Percentiles rank a stretch among this genome's conserved stretches.
Evolutionary conservation across 2,888 invertebrate species (phyloP).

Genomic region (Epinotia demarniana): DNA sequence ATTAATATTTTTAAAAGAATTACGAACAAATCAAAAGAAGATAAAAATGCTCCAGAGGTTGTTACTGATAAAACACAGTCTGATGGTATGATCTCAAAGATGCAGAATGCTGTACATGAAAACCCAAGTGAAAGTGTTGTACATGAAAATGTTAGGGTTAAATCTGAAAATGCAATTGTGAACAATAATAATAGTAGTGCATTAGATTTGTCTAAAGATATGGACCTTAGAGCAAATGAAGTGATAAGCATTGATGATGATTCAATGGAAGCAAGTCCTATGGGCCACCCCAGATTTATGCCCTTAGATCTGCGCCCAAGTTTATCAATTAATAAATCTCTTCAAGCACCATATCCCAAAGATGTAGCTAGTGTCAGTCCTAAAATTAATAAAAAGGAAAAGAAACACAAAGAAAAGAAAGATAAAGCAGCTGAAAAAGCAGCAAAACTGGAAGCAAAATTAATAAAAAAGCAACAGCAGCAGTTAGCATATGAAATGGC

Average conservation of each 20-base stretch:
- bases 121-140: constrained; percentile 63
- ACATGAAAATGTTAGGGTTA: constrained; percentile 66
- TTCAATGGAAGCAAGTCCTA: constrained; percentile 69
- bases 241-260: constrained; percentile 81
- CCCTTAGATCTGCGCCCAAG: constrained; percentile 64
- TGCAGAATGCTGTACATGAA: constrained; percentile 70
- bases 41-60: constrained; percentile 78
- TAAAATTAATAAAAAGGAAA: constrained; percentile 84
- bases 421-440: constrained; percentile 66
- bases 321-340: constrained; percentile 76
- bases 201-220: constrained; percentile 79
- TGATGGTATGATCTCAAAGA: constrained; percentile 77
- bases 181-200: constrained; percentile 82
- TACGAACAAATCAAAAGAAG: constrained; percentile 89
- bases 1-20: constrained; percentile 95
- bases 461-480: constrained; percentile 78
- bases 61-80: constrained; percentile 72
- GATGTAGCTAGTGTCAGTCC: constrained; percentile 82
- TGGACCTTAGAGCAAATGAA: constrained; percentile 80
- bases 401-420: constrained; percentile 82
- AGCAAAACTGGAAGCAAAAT: constrained; percentile 77
- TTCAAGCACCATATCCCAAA: constrained; percentile 80
- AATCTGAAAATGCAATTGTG: constrained; percentile 73
- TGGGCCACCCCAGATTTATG: constrained; percentile 57
- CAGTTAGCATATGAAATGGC: constrained; percentile 76